Evolutionary conservation across 2,797 vertebrate genomes (phyloP), one percentile per base, ranked within the genome.

Genomic region (Falco concolor): DNA sequence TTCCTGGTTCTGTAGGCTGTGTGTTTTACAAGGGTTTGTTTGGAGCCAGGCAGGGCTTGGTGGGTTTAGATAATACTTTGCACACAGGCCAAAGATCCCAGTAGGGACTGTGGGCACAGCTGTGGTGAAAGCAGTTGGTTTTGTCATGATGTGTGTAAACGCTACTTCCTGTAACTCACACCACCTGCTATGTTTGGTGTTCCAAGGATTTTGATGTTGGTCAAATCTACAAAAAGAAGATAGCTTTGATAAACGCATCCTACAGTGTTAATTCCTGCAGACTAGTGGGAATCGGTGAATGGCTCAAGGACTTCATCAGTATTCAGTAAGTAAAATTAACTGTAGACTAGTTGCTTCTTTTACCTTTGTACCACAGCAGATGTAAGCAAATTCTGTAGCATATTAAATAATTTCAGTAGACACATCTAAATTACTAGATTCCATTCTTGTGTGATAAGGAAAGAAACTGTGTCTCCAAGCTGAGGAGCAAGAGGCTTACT

Each of bases 181-280:
- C 22, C 27, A 27, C 44, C 54, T 78, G 53, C 4, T 89, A 0
- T 72, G 24, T 93, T 80, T 87, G 34, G 13, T 73, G 2, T 87
- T 96, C 96, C 87, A 82, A 99, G 99, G 98, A 99, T 97, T 99
- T 99, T 94, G 99, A 99, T 45, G 94, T 99, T 20, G 99, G 99
- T 38, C 98, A 98, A 96, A 97, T 90, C 3, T 99, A 99, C 91
- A 99, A 98, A 97, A 99, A 98, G 97, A 99, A 98, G 97, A 78
- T 99, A 4, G 65, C 97, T 9, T 92, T 99, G 97, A 99, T 98
- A 32, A 99, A 99, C 44, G 96, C 98, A 86, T 98, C 98, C 85
- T 98, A 98, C 94, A 47, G 84, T 9, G 98, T 98, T 23, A 99
- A 98, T 96, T 97, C 96, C 96, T 99, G 99, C 98, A 98, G 96